phyloP scores from a whole-genome alignment of 2,113 vertebrate species.

The Passer montanus region DNA sequence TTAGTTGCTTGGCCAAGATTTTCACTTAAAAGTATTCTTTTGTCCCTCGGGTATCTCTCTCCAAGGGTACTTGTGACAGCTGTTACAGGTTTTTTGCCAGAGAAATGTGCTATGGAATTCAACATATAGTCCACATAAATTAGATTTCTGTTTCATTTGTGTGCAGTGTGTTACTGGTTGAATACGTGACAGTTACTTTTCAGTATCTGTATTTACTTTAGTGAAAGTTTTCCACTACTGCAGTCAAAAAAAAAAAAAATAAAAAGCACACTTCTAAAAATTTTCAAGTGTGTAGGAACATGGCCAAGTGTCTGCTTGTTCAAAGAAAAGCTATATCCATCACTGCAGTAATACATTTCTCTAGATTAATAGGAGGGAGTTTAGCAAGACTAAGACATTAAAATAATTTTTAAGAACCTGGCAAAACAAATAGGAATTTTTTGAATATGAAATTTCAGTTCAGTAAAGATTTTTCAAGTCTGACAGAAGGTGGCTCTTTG shows the following conservation, averaged over 20 bases:
- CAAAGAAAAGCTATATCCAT: background rate
- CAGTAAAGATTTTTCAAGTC: background rate
- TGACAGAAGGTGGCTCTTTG: background rate
- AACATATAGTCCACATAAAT: background rate
- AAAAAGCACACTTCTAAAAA: accelerated
- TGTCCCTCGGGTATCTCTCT: background rate
- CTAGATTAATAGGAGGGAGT: background rate
- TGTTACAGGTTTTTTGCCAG: background rate
- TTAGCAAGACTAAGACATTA: background rate
- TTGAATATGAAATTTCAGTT: background rate
- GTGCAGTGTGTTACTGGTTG: background rate
- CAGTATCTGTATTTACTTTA: background rate
- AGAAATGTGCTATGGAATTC: background rate
- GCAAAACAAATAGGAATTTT: background rate
- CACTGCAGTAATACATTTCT: background rate
- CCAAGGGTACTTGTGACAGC: background rate
- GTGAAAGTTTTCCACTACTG: background rate
- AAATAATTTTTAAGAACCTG: background rate
- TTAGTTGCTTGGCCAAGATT: background rate
- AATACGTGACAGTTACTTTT: background rate
- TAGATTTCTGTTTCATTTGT: background rate
- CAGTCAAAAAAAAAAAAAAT: background rate
- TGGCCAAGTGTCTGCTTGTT: background rate
- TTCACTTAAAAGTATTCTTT: background rate
- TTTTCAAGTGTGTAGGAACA: background rate